Evolutionary conservation across 2,797 vertebrate species (phyloP), one percentile per base, ranked within the genome.

Genomic region (Gymnopithys bicolor): DNA sequence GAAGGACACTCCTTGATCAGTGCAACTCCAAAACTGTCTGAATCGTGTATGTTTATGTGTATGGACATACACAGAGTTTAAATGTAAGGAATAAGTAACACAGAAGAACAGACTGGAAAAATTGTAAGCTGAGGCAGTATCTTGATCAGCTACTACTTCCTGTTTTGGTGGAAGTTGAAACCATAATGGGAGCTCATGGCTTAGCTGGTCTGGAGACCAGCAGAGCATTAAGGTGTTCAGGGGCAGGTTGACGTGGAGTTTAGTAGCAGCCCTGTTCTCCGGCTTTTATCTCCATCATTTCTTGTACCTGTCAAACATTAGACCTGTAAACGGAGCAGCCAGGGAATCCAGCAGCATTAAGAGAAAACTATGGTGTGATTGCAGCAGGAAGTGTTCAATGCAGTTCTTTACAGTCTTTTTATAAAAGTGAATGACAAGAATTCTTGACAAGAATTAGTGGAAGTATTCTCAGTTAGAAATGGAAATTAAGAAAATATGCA

Each of bases 211-310:
- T 25, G 35, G 52, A 71, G 49, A 39, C 0, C 0, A 51, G 14
- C 19, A 59, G 60, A 67, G 24, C 1, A 0, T 53, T 81, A 8
- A 81, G 35, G 22, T 0, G 0, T 21, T n/a, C 15, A 25, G n/a
- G 59, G 28, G 25, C 4, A 21, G 30, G 10, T 0, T 88, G 58
- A 39, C 3, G 9, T 13, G 9, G 48, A 86, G 86, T 52, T 41
- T 62, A 41, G 25, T n/a, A 51, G 32, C 27, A 75, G 21, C 25
- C 8, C n/a, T 52, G 5, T 59, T 74, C 5, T 43, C 22, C 3
- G 9, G 28, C 23, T 19, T 25, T 39, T 49, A 7, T 55, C 28
- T 89, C 39, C 9, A 14, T 70, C 7, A 1, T 6, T 35, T 63
- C 21, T 49, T 86, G 11, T 43, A 43, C 60, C 37, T 91, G 33